Evolutionary conservation across 2,797 vertebrate genomes (phyloP).

Genomic region (Phrynocephalus forsythii): DNA sequence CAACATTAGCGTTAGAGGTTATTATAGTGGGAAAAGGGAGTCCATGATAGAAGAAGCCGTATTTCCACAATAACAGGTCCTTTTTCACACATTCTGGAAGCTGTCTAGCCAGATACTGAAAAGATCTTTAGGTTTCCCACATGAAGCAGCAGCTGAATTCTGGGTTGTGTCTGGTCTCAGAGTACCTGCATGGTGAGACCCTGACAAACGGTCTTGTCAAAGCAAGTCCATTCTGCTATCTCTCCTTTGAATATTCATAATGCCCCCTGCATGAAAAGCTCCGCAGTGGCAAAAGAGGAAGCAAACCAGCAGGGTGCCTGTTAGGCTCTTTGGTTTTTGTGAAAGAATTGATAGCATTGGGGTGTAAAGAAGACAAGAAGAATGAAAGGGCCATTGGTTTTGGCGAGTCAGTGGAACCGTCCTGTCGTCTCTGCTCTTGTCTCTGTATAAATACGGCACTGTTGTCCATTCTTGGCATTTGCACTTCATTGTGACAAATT

Average conservation of each 20-base stretch:
- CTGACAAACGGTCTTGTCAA: slow-evolving; percentile 74
- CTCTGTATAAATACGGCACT: slow-evolving; percentile 75
- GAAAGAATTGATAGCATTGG: slow-evolving; percentile 73
- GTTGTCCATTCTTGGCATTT: slow-evolving; percentile 76
- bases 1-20: slow-evolving; percentile 8
- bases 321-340: slow-evolving; percentile 69
- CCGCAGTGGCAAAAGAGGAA: slow-evolving; percentile 76
- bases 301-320: slow-evolving; percentile 76
- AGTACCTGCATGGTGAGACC: slow-evolving; percentile 78
- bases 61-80: slow-evolving; percentile 48
- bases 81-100: slow-evolving; percentile 47
- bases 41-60: slow-evolving; percentile 55
- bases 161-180: slow-evolving; percentile 66
- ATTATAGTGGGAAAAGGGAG: slow-evolving; percentile 36
- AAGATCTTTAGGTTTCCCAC: slow-evolving; percentile 71
- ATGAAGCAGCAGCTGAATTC: slow-evolving; percentile 65
- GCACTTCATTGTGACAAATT: slow-evolving; percentile 77
- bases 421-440: slow-evolving; percentile 76
- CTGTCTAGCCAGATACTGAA: slow-evolving; percentile 57
- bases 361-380: slow-evolving; percentile 70
- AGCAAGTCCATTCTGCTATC: slow-evolving; percentile 75
- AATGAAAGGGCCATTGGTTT: slow-evolving; percentile 75
- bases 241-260: slow-evolving; percentile 74
- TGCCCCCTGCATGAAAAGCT: slow-evolving; percentile 74
- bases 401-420: slow-evolving; percentile 74